Evolutionary conservation across 2,113 vertebrate genomes (phyloP).

Genomic region (Oryzias celebensis): DNA sequence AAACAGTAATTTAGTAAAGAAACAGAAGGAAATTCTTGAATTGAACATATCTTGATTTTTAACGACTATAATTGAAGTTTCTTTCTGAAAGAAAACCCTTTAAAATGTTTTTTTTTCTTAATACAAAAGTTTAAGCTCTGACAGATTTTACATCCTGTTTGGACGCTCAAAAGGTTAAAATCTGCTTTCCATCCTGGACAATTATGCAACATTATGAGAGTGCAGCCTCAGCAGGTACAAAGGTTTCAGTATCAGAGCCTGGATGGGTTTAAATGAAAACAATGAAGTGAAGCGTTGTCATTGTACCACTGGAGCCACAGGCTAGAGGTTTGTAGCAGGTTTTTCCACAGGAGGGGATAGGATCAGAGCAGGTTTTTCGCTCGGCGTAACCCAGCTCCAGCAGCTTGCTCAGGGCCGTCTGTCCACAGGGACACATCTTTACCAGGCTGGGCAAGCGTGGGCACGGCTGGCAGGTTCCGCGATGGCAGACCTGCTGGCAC

Average conservation of each 20-base stretch:
- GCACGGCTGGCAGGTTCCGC: conserved; percentile 85
- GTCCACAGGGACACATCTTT: conserved; percentile 88
- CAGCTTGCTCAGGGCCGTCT: conserved; percentile 89
- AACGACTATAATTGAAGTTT: no score
- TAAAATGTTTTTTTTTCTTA: no score
- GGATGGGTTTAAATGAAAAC: neutral
- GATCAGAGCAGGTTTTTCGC: conserved; percentile 86
- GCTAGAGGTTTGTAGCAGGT: conserved; percentile 90
- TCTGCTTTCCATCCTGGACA: no score
- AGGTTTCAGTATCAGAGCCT: neutral
- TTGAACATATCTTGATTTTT: no score
- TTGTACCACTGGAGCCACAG: conserved; percentile 87
- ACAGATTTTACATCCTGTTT: no score
- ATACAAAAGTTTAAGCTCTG: no score
- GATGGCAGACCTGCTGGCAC: conserved; percentile 88
- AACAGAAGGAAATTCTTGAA: no score
- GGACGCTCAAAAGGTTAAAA: no score
- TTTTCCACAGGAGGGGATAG: conserved; percentile 92
- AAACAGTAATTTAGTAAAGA: no score
- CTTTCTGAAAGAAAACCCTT: no score
- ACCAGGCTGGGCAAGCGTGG: conserved; percentile 85
- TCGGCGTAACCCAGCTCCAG: conserved; percentile 88
- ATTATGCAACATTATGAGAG: no score
- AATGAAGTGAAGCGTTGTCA: neutral
- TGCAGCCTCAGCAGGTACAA: neutral